These are phyloP conservation scores for Aplodontia rufa DNA, from an alignment of 2,113 vertebrate species.

Conservation along the genomic window DNA sequence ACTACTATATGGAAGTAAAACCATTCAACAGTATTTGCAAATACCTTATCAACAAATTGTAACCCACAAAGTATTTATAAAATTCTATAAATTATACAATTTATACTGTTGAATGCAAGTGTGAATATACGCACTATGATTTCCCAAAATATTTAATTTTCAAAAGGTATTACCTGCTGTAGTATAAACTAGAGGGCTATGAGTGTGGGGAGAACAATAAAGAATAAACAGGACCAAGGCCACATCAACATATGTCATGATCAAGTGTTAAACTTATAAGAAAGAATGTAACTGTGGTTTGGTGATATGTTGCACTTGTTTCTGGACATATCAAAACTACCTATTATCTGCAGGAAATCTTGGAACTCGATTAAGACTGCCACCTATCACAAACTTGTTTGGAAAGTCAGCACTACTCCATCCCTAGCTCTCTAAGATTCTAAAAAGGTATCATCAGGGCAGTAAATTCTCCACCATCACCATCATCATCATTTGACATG, in stretches of 20 bases:
- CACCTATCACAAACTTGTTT: conserved; percentile 59
- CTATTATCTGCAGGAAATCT: background rate
- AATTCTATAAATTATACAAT: background rate
- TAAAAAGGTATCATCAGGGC: background rate
- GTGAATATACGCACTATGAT: background rate
- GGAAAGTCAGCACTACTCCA: background rate
- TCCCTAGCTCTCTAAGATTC: background rate
- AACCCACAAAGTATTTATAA: background rate
- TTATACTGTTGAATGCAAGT: background rate
- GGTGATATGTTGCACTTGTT: background rate
- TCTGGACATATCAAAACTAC: background rate
- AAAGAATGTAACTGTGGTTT: background rate
- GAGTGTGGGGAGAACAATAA: background rate
- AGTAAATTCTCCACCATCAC: background rate
- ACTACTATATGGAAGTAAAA: background rate
- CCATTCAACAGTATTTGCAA: background rate
- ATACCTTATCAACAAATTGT: background rate
- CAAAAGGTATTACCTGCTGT: background rate
- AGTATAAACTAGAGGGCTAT: background rate
- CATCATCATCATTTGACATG: background rate
- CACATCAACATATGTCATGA: background rate
- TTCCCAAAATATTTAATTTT: conserved; percentile 39
- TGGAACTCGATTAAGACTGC: conserved; percentile 61
- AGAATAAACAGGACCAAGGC: background rate
- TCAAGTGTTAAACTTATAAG: background rate